phyloP scores from a whole-genome alignment of 2,113 vertebrate genomes.

The Platycercus adscitus region DNA sequence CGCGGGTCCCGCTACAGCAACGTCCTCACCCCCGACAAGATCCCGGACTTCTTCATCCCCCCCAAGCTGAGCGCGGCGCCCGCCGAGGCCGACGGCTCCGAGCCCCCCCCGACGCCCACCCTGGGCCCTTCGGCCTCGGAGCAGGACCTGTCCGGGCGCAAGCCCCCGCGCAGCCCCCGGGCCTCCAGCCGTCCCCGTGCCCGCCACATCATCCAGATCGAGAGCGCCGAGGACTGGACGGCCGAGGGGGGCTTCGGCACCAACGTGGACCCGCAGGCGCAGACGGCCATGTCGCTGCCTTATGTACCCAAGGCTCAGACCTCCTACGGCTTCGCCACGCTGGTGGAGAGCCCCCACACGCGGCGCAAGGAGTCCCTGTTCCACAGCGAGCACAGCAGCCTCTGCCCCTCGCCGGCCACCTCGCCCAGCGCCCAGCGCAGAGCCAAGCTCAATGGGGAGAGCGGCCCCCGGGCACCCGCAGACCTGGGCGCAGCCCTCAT shows the following conservation, averaged over 20 bases:
- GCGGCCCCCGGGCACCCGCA: conserved; percentile 75
- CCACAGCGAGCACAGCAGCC: conserved; percentile 90
- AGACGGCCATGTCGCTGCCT: conserved; percentile 90
- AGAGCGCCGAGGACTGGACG: conserved; percentile 89
- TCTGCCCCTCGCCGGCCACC: conserved; percentile 79
- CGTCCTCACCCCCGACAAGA: conserved; percentile 96
- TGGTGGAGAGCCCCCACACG: conserved; percentile 95
- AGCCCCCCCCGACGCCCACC: conserved; percentile 66
- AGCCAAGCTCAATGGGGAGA: conserved; percentile 69
- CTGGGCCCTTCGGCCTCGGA: conserved; percentile 80
- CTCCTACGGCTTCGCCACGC: conserved; percentile 91
- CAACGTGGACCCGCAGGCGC: conserved; percentile 87
- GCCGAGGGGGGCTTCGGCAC: conserved; percentile 72
- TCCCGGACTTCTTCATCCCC: conserved; percentile 96
- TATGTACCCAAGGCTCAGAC: conserved; percentile 95
- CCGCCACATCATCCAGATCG: conserved; percentile 95
- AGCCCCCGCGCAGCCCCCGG: conserved; percentile 83
- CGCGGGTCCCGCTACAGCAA: conserved; percentile 86
- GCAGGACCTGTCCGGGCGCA: conserved; percentile 78
- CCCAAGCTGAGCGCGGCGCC: conserved; percentile 87
- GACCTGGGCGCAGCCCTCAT: conserved; percentile 84
- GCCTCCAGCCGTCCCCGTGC: conserved; percentile 79
- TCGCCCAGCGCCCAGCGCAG: conserved; percentile 85
- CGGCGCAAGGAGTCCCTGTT: conserved; percentile 94
- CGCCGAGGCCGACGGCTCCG: conserved; percentile 74